Percentiles rank a stretch among this genome's conserved stretches.
These are phyloP conservation scores for Drosophila guanche DNA, from an alignment of 1,140 invertebrate genomes.

Conservation along the genomic window DNA sequence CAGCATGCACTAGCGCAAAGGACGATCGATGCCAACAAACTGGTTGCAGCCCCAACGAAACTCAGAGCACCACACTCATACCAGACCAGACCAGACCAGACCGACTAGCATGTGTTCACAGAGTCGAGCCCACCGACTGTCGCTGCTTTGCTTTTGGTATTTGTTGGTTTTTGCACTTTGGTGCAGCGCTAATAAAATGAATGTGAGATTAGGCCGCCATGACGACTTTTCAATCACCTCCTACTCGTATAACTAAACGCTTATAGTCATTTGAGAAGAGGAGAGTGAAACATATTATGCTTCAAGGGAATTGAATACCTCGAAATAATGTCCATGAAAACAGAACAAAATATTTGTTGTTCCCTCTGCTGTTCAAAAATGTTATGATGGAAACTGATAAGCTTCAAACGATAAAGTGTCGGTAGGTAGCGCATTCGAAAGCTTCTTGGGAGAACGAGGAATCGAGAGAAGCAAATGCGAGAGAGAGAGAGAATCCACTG, in stretches of 20 bases:
- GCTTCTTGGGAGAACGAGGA: conserved; percentile 28
- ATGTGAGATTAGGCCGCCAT: background rate
- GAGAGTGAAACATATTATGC: too few species aligned
- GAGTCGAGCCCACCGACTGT: conserved; percentile 31
- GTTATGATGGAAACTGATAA: conserved; percentile 14
- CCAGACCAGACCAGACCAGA: conserved; percentile 16
- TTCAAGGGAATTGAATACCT: too few species aligned
- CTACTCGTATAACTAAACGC: too few species aligned
- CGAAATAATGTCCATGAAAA: too few species aligned
- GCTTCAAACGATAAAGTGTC: background rate
- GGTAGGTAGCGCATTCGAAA: conserved; percentile 15
- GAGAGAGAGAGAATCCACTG: conserved; percentile 16
- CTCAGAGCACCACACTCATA: conserved; percentile 32
- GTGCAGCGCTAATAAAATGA: conserved; percentile 47
- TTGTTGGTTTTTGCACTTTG: conserved; percentile 66
- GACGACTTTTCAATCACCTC: conserved; percentile 26
- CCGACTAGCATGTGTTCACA: conserved; percentile 40
- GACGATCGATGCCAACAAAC: conserved; percentile 72
- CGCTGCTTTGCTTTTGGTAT: conserved; percentile 39
- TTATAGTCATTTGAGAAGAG: background rate
- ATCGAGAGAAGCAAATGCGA: conserved; percentile 15
- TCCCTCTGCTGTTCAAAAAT: too few species aligned
- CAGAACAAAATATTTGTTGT: background rate
- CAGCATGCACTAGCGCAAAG: conserved; percentile 57
- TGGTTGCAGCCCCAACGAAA: conserved; percentile 57